These are phyloP conservation scores for Brachionus manjavacas DNA, from an alignment of 1,140 invertebrate species.

Conservation along the genomic window DNA sequence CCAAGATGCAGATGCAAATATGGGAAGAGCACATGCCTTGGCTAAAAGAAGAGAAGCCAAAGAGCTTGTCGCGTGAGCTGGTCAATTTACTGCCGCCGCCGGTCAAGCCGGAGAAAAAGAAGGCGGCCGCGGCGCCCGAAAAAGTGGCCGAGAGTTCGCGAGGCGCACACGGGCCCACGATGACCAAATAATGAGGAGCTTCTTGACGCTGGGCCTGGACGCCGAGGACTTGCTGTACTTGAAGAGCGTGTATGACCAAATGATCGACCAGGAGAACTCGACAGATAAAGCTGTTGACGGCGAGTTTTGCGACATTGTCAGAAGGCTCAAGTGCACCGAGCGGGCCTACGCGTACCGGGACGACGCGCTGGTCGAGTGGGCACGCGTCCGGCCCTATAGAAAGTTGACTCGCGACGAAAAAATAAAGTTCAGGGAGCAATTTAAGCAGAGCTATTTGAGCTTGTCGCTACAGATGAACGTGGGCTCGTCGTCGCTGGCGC, in stretches of 20 bases:
- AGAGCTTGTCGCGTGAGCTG: constrained; percentile 9
- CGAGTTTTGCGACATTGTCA: background rate
- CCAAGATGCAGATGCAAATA: background rate
- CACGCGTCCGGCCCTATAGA: background rate
- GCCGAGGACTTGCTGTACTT: constrained; percentile 76
- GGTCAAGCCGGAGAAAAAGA: background rate
- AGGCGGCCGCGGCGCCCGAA: background rate
- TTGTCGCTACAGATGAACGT: background rate
- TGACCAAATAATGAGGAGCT: background rate
- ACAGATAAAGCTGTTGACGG: background rate
- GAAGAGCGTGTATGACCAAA: constrained; percentile 71
- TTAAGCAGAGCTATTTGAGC: background rate
- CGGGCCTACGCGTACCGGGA: background rate
- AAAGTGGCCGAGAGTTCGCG: background rate
- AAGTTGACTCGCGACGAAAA: constrained; percentile 7
- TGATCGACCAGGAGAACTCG: constrained; percentile 69
- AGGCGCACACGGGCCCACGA: background rate
- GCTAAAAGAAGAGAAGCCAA: background rate
- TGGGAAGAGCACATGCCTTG: constrained; percentile 42
- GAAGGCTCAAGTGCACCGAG: background rate
- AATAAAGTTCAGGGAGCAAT: background rate
- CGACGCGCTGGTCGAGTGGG: background rate
- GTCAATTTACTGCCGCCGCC: constrained; percentile 31
- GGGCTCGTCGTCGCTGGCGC: background rate
- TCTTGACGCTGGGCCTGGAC: constrained; percentile 65